Evolutionary conservation across 1,140 invertebrate species (phyloP), one percentile per base, ranked within the genome.

Genomic region (Limonius californicus): DNA sequence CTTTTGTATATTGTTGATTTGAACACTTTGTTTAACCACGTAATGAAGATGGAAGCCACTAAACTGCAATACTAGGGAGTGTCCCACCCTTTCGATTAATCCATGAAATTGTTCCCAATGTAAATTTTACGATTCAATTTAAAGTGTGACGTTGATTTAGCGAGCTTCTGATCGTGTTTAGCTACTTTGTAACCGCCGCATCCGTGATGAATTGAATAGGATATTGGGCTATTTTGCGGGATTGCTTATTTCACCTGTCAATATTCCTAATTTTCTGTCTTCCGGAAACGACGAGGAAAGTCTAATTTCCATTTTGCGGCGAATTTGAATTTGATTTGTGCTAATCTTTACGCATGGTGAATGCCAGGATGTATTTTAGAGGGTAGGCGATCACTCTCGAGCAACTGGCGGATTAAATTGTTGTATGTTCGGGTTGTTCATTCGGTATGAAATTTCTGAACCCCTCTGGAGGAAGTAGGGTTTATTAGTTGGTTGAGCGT

Each of bases 161-260:
- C 12, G 42, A 43, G 16, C 4, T 43, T n/a, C 16, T n/a, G 16
- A 16, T 14, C 42, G 42, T 43, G 42, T 16, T 16, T n/a, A 43
- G 12, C 16, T 43, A 43, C 42, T 43, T 43, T 43, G 42, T 43
- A 16, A 27, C 23, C 42, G 12, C 23, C 42, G 12, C 42, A 3
- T 43, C 54, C 35, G 42, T 57, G 54, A 62, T 27, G 45, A 56
- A 56, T 57, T 62, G 32, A 56, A 56, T 53, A 20, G 61, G 55
- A 58, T 63, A 63, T 63, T 58, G 45, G 8, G 16, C 45, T 58
- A 27, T 27, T 63, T 63, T 63, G 42, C 61, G 23, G 54, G 42
- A 63, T 57, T 54, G 62, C 62, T 64, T 64, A 64, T 61, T 64
- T 64, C 57, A 64, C 58, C 62, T 64, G 62, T 64, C 62, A 58